Evolutionary conservation across 2,797 vertebrate genomes (phyloP), one percentile per base, ranked within the genome.

Genomic region (Myotis planiceps): DNA sequence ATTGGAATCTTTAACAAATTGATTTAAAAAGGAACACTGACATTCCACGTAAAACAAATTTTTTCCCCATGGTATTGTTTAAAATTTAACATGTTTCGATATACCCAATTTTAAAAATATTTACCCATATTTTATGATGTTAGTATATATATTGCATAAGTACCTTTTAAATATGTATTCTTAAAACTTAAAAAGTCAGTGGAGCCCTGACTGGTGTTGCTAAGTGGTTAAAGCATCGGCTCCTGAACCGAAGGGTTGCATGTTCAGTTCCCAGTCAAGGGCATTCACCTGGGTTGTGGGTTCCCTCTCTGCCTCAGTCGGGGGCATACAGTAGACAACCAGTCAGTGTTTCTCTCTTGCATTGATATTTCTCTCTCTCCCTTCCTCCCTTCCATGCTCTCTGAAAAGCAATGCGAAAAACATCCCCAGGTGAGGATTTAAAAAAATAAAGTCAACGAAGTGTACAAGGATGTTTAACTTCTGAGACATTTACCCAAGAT

Each of bases 111-210:
- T 86, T 86, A 82, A 90, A 97, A 68, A 76, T 96, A 86, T 29
- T 60, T 29, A 29, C 58, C 58, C 58, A 15, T 29, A 29, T 25
- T 95, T 95, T 66, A 76, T 21, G 6, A 94, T 96, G 88, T 97
- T 98, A 71, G 97, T 97, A 93, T 97, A 89, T 90, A 93, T 98
- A 83, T 96, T 95, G 87, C 90, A 90, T 97, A 96, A 49, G 81
- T 96, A 7, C 63, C 66, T 94, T 97, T 78, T 83, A n/a, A 69
- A 39, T 96, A 75, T 94, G 34, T 86, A 69, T 92, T 95, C 55
- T 97, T 90, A 87, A 69, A 69, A 95, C 98, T 98, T 97, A 63
- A 90, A 81, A 95, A 87, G 68, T 69, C 68, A 69, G 14, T 69
- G 37, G 37, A 39, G 12, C 47, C 47, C 47, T 49, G 15, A 49